Percentiles rank a stretch among this genome's conserved stretches.
These are phyloP conservation scores for Hippocampus guttulatus DNA, from an alignment of 2,113 vertebrate species.

Conservation along the genomic window DNA sequence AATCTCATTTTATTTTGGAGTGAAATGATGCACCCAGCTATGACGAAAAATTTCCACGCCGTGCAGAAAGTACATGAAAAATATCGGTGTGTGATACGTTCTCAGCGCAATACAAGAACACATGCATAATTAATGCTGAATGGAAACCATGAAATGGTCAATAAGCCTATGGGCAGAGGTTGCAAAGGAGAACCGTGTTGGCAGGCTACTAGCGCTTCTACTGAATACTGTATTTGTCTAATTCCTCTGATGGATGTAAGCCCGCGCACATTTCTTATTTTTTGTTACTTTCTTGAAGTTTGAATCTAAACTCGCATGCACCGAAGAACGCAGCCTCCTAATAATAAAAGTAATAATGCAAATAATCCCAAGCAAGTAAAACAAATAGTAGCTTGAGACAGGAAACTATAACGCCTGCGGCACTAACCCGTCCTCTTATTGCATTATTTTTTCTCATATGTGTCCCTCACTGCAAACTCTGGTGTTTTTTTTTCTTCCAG, in stretches of 20 bases:
- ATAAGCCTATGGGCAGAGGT: slow-evolving; percentile 26
- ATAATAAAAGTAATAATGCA: slow-evolving; percentile 8
- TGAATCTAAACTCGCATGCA: slow-evolving; percentile 27
- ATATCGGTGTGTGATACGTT: slow-evolving; percentile 29
- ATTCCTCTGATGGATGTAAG: slow-evolving; percentile 11
- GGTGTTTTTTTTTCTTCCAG: neutral
- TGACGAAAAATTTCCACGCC: slow-evolving; percentile 30
- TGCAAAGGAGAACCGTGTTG: slow-evolving; percentile 30
- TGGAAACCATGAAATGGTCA: slow-evolving; percentile 37
- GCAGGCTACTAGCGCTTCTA: slow-evolving; percentile 20
- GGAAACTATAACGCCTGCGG: slow-evolving; percentile 2
- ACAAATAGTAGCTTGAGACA: neutral
- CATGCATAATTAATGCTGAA: slow-evolving; percentile 36
- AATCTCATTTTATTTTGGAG: slow-evolving; percentile 31
- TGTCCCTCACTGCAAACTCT: slow-evolving; percentile 14
- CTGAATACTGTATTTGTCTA: slow-evolving; percentile 17
- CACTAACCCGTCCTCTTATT: slow-evolving; percentile 13
- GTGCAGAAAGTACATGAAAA: slow-evolving; percentile 33
- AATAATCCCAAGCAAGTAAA: slow-evolving; percentile 18
- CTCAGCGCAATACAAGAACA: slow-evolving; percentile 25
- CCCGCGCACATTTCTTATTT: neutral
- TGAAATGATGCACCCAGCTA: slow-evolving; percentile 35
- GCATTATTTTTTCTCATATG: slow-evolving; percentile 22
- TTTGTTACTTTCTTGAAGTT: slow-evolving; percentile 32
- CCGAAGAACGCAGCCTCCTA: slow-evolving; percentile 6